Evolutionary conservation across 2,113 vertebrate genomes (phyloP).

Genomic region (Gasterosteus aculeatus): DNA sequence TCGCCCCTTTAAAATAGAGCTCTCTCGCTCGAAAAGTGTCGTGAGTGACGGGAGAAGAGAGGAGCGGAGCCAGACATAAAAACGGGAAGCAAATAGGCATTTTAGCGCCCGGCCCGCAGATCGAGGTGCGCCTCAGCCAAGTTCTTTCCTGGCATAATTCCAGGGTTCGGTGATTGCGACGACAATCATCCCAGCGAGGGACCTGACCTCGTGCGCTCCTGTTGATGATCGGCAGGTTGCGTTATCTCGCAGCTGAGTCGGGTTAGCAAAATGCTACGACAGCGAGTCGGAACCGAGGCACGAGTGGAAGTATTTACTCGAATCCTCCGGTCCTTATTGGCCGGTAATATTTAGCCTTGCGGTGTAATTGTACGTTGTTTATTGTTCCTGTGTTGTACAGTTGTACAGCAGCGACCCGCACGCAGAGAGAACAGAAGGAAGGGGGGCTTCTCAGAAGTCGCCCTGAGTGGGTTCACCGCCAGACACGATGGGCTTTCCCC

Average conservation of each 20-base stretch:
- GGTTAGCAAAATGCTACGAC: background rate
- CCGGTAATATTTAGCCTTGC: constrained; percentile 1
- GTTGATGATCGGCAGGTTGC: background rate
- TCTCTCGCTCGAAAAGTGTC: background rate
- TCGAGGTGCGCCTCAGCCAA: constrained; percentile 13
- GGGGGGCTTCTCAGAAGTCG: background rate
- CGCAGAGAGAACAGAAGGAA: background rate
- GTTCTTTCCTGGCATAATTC: constrained; percentile 28
- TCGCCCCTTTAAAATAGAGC: constrained; percentile 17
- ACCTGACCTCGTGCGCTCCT: constrained; percentile 24
- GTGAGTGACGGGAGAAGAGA: constrained; percentile 2
- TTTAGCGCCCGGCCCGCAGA: constrained; percentile 8
- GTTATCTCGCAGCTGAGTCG: constrained; percentile 9
- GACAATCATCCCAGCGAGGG: constrained; percentile 7
- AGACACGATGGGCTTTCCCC: constrained; percentile 36
- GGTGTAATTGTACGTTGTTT: constrained; percentile 11
- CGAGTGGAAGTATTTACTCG: background rate
- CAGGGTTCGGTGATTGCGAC: constrained; percentile 32
- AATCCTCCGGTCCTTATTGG: background rate
- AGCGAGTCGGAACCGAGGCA: background rate
- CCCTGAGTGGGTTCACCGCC: constrained; percentile 17
- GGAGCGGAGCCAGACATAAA: constrained; percentile 18
- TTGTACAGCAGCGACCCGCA: background rate
- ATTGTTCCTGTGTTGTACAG: background rate
- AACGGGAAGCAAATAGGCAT: constrained; percentile 11